Percentiles rank a stretch among this genome's conserved stretches.
phyloP scores from a whole-genome alignment of 2,113 vertebrate genomes.

The Anser cygnoides region DNA sequence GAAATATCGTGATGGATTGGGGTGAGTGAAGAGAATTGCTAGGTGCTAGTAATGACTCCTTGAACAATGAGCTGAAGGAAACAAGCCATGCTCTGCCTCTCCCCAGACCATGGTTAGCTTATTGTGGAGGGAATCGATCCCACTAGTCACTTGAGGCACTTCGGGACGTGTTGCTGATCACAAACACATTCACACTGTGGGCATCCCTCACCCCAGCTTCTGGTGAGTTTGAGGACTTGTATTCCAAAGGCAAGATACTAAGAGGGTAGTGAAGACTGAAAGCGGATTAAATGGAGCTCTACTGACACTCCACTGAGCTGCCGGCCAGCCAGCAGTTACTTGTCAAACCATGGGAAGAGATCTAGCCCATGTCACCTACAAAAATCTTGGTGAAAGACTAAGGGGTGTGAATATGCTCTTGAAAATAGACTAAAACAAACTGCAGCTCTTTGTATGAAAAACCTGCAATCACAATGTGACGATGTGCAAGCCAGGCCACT shows the following conservation, averaged over 20 bases:
- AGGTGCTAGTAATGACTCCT: constrained; percentile 19
- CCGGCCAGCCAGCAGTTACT: not conserved
- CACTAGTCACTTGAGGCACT: not conserved
- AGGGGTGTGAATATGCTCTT: not conserved
- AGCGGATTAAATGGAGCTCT: not conserved
- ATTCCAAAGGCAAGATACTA: not conserved
- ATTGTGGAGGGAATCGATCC: not conserved
- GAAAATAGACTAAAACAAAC: not conserved
- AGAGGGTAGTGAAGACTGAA: not conserved
- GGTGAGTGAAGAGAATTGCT: constrained; percentile 17
- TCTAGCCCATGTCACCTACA: not conserved
- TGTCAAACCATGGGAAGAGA: not conserved
- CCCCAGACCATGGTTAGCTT: not conserved
- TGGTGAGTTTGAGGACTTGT: not conserved
- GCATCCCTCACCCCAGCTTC: not conserved
- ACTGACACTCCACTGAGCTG: not conserved
- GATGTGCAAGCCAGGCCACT: not conserved
- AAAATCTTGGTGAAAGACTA: not conserved
- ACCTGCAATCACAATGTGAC: not conserved
- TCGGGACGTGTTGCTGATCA: not conserved
- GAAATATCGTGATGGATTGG: constrained; percentile 46
- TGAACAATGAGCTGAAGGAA: not conserved
- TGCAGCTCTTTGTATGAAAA: not conserved
- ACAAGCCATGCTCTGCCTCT: not conserved
- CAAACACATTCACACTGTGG: not conserved